Evolutionary conservation across 2,113 vertebrate genomes (phyloP).

Genomic region (Charina bottae): DNA sequence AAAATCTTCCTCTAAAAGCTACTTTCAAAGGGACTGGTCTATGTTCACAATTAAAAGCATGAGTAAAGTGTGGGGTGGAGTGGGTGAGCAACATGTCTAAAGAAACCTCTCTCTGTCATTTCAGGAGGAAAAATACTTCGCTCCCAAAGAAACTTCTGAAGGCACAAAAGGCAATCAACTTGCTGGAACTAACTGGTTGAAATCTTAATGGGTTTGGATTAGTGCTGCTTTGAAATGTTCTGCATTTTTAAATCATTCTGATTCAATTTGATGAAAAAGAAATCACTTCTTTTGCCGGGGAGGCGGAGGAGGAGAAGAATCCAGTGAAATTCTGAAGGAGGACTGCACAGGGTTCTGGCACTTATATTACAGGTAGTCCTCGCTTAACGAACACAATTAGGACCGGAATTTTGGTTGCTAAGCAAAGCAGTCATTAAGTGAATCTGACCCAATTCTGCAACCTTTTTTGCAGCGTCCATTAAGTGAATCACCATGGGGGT

Average conservation of each 20-base stretch:
- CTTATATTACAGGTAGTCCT: neutral
- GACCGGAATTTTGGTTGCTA: no score
- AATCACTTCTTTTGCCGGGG: neutral
- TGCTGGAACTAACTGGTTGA: neutral
- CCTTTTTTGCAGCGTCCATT: no score
- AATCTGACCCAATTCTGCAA: no score
- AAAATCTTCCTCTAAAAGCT: neutral
- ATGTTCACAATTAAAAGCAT: neutral
- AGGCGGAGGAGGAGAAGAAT: neutral
- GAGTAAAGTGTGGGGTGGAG: neutral
- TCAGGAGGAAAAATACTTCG: neutral
- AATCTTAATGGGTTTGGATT: neutral
- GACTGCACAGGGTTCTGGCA: neutral
- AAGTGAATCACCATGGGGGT: no score
- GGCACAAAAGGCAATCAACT: neutral
- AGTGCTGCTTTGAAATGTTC: neutral
- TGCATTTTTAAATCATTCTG: neutral
- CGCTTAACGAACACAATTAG: no score
- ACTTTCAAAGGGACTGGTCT: neutral
- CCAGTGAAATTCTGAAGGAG: neutral
- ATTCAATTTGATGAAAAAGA: neutral
- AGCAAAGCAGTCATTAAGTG: no score
- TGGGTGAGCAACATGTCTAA: neutral
- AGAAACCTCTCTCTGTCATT: neutral
- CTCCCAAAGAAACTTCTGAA: neutral